Evolutionary conservation across 1,140 invertebrate species (phyloP).

Genomic region (Drosophila melanica): DNA sequence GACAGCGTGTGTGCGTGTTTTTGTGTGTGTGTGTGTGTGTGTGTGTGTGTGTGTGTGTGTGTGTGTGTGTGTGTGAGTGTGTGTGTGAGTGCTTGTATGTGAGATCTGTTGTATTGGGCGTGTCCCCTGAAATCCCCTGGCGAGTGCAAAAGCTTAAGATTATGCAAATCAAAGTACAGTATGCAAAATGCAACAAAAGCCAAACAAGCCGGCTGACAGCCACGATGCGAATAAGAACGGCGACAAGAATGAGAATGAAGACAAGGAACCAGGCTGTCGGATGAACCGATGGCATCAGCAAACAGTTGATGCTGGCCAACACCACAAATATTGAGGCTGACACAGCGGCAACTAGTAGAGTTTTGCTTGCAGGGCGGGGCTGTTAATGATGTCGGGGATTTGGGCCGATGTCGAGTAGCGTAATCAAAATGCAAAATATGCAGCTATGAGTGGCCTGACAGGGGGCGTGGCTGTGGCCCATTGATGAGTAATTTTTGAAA

Average conservation of each 20-base stretch:
- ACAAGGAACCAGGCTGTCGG: background rate
- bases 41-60: background rate
- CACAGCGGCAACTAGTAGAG: background rate
- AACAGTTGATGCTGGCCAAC: conserved; percentile 22
- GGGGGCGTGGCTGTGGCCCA: background rate
- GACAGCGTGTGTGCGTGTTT: background rate
- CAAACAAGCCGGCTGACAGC: conserved; percentile 36
- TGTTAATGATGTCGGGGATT: conserved; percentile 71
- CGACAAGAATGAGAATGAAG: background rate
- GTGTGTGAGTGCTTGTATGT: no score
- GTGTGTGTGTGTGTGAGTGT: no score
- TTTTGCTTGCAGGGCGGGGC: conserved; percentile 16
- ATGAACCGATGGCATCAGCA: background rate
- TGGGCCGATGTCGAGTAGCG: conserved; percentile 19
- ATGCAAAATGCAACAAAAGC: conserved; percentile 75
- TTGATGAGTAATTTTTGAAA: conserved; percentile 42
- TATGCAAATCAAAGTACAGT: conserved; percentile 75
- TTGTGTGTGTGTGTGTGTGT: background rate
- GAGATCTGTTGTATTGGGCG: conserved; percentile 8
- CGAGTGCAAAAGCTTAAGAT: conserved; percentile 75
- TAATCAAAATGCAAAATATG: conserved; percentile 54
- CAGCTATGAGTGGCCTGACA: conserved; percentile 5
- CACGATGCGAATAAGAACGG: conserved; percentile 5
- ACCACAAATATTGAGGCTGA: conserved; percentile 24
- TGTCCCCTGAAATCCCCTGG: conserved; percentile 51